These are phyloP conservation scores for Drosophila bunnanda DNA, from an alignment of 2,888 invertebrate species.

Conservation along the genomic window DNA sequence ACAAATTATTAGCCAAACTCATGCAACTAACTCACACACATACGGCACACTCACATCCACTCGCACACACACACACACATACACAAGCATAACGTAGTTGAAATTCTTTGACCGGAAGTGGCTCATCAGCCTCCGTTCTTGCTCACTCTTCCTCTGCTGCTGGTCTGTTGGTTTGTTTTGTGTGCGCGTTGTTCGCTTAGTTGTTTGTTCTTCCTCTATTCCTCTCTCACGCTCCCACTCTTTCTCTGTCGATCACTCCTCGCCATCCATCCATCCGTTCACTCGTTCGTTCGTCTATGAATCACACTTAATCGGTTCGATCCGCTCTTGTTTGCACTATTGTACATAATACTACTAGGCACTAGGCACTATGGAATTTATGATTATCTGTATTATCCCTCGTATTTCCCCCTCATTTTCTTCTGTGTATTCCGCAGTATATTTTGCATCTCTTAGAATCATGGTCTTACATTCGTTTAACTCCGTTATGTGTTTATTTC, in stretches of 20 bases:
- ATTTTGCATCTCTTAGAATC: constrained; percentile 19
- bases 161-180: constrained; percentile 43
- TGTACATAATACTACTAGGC: constrained; percentile 30
- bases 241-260: constrained; percentile 24
- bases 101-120: constrained; percentile 65
- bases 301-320: constrained; percentile 27
- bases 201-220: constrained; percentile 32
- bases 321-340: constrained; percentile 38
- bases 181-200: constrained; percentile 32
- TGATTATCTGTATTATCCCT: constrained; percentile 30
- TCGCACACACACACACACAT: constrained; percentile 16
- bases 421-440: constrained; percentile 13
- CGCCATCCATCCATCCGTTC: neutral
- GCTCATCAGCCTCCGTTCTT: constrained; percentile 61
- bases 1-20: constrained; percentile 75
- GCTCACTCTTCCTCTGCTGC: constrained; percentile 38
- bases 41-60: constrained; percentile 2
- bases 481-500: constrained; percentile 42
- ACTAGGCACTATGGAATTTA: constrained; percentile 39
- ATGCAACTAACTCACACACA: constrained; percentile 45
- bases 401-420: neutral
- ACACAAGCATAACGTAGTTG: constrained; percentile 42
- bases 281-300: constrained; percentile 22
- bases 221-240: constrained; percentile 38
- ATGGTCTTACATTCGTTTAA: constrained; percentile 27